Conservation (phyloP, 2,797 vertebrate genomes). For the Neoniphon sammara region DNA sequence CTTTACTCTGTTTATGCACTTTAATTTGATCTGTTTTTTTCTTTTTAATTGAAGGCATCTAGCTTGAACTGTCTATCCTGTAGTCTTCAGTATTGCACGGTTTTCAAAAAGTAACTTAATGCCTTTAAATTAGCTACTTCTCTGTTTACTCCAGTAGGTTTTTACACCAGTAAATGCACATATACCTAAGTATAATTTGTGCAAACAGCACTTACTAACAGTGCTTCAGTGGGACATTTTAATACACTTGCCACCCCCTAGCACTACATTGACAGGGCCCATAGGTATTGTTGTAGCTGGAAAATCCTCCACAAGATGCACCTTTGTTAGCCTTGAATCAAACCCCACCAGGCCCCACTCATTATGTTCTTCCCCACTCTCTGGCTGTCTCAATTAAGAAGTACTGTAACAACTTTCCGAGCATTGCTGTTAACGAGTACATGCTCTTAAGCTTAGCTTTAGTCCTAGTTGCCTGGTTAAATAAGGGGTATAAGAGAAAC, state of each 20-base stretch:
- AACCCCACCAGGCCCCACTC: constrained; percentile 43
- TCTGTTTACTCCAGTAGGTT: constrained; percentile 14
- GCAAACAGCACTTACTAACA: not conserved
- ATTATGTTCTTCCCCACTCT: constrained; percentile 43
- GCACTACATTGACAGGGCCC: not conserved
- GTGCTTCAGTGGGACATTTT: constrained; percentile 30
- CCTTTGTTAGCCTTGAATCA: constrained; percentile 38
- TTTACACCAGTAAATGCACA: constrained; percentile 41
- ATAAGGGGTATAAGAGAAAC: constrained; percentile 23
- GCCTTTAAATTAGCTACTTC: too few species aligned
- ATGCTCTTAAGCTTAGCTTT: constrained; percentile 60
- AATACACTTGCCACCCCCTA: not conserved
- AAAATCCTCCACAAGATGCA: constrained; percentile 26
- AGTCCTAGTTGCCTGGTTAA: constrained; percentile 52
- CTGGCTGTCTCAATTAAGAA: constrained; percentile 57
- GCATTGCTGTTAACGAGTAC: constrained; percentile 62
- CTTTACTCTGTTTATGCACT: too few species aligned
- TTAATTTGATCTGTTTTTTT: too few species aligned
- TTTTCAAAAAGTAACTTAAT: too few species aligned
- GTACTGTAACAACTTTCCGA: constrained; percentile 49
- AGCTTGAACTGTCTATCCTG: too few species aligned
- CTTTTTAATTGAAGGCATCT: too few species aligned
- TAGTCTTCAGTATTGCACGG: too few species aligned
- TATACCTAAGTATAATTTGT: constrained; percentile 7
- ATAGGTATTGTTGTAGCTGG: constrained; percentile 1